These are phyloP conservation scores for Drosophila stalkeri DNA, from an alignment of 2,888 invertebrate genomes.

Conservation along the genomic window DNA sequence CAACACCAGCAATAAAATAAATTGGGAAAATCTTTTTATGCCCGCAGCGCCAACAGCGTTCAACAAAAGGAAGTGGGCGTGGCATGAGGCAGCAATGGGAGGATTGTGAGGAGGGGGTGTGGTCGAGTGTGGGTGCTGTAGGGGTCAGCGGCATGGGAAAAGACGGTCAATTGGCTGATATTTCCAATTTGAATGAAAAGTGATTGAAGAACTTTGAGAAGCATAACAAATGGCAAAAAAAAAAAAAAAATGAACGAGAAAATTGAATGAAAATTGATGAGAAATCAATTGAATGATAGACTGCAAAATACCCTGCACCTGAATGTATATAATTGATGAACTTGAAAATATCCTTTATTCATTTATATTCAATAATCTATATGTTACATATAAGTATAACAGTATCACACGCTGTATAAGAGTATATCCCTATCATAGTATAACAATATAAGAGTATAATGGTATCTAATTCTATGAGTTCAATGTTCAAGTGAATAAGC, in stretches of 20 bases:
- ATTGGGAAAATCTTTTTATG: conserved; percentile 51
- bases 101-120: background rate
- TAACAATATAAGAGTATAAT: background rate
- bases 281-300: background rate
- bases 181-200: conserved; percentile 48
- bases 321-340: too few species aligned
- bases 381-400: background rate
- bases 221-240: conserved; percentile 23
- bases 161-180: conserved; percentile 41
- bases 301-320: background rate
- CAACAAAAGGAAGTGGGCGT: conserved; percentile 32
- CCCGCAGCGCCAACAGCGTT: conserved; percentile 42
- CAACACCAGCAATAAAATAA: conserved; percentile 52
- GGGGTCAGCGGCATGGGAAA: background rate
- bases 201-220: conserved; percentile 50
- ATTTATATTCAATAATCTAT: background rate
- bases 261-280: conserved; percentile 21
- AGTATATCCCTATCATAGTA: background rate
- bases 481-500: background rate
- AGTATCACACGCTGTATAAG: background rate
- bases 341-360: background rate
- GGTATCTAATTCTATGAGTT: too few species aligned
- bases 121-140: background rate
- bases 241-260: background rate
- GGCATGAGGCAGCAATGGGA: background rate